Base-by-base conservation (phyloP, 1,140 invertebrate genomes). In the Drosophila ercepeae region DNA sequence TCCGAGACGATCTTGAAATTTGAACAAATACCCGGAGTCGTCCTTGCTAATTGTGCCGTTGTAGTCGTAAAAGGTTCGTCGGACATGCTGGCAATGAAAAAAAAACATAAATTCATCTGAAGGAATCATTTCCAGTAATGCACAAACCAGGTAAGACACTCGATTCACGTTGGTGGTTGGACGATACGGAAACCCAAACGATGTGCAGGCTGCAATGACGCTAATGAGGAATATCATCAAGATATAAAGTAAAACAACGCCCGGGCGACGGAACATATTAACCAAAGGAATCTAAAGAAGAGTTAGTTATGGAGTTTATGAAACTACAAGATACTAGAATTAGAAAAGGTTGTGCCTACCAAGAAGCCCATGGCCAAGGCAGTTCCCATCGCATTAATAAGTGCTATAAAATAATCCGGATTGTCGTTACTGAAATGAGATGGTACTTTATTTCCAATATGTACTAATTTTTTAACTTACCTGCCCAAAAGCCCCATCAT, bases 151-250 rank as follows among this genome's bases (percentile, higher is more conserved):
- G 48, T 95, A 92, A 92, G 95, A 94, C 65, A 94, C 93, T 59
- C 95, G 90, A 83, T 95, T 93, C 1, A 94, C 94, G 19, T 94
- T 93, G 21, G 94, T 93, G 34, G 94, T 93, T 1, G 93, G 93
- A 49, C 94, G 94, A 79, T 95, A 97, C 1, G 96, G 95, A 90
- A 96, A 96, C 27, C 96, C 95, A 23, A 96, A 72, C 4, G 95
- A 94, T 3, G 94, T 95, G 21, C 94, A 90, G 34, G 95, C 89
- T 14, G 94, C 91, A 94, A 86, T 93, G 92, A 92, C 19, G 32
- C 50, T 23, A 3, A 83, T 1, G n/a, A 27, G 48, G 21, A 94
- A 84, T 0, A 94, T 81, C n/a, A 92, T 92, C 52, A 95, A 92
- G n/a, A 91, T 45, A 4, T 42, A 19, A 7, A 76, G 4, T 0